Conservation (phyloP, 2,113 vertebrate species). For the Mirounga angustirostris region DNA sequence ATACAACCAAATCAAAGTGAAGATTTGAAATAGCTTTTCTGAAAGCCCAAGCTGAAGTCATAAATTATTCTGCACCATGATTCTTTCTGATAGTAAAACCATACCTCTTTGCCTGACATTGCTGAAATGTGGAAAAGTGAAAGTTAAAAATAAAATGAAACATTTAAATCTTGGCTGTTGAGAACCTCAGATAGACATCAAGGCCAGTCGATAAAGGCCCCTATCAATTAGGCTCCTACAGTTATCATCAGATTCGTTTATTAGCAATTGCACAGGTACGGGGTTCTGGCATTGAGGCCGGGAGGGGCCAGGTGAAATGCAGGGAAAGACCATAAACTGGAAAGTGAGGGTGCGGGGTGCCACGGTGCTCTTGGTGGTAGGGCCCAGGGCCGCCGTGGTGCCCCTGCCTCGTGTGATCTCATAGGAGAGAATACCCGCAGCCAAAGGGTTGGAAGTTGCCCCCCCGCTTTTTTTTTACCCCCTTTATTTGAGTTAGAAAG, state of each 20-base stretch:
- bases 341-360: conserved; percentile 53
- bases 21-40: conserved; percentile 91
- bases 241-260: conserved; percentile 82
- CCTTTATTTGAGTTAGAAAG: conserved; percentile 56
- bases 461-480: not conserved
- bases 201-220: conserved; percentile 87
- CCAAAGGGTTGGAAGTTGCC: not conserved
- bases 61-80: conserved; percentile 90
- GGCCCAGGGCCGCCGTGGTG: not conserved
- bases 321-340: conserved; percentile 55
- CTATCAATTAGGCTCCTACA: conserved; percentile 86
- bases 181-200: conserved; percentile 86
- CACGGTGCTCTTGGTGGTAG: not conserved
- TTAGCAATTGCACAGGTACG: conserved; percentile 84
- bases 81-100: conserved; percentile 89
- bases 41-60: conserved; percentile 89
- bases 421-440: not conserved
- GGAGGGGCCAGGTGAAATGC: conserved; percentile 76
- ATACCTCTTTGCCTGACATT: conserved; percentile 89
- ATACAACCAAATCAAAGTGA: conserved; percentile 89
- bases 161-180: conserved; percentile 89
- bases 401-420: not conserved
- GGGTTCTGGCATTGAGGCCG: conserved; percentile 53
- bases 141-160: conserved; percentile 91
- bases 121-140: conserved; percentile 88